phyloP scores from a whole-genome alignment of 2,113 vertebrate species.

The Ahaetulla prasina region DNA sequence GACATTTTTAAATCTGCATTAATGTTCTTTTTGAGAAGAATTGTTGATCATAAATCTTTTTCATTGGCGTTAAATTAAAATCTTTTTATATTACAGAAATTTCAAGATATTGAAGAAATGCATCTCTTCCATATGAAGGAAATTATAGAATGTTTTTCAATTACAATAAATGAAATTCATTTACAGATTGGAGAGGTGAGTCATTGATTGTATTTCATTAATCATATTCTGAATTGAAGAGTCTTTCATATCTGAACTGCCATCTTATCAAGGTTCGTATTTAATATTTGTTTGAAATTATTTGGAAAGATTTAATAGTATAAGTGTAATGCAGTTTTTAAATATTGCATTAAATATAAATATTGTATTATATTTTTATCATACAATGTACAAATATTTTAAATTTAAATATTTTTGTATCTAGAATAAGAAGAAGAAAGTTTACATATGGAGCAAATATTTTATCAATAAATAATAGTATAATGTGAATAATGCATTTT shows the following conservation, averaged over 20 bases:
- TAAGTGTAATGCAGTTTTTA: background rate
- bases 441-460: background rate
- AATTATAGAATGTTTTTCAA: conserved; percentile 87
- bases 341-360: background rate
- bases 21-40: background rate
- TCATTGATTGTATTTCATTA: conserved; percentile 18
- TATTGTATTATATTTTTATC: background rate
- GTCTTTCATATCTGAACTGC: background rate
- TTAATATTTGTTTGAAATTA: background rate
- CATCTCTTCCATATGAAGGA: conserved; percentile 93
- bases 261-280: background rate
- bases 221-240: background rate
- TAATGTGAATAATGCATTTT: background rate
- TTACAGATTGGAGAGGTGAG: conserved; percentile 91
- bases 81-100: conserved; percentile 78
- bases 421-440: background rate
- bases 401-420: background rate
- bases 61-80: conserved; percentile 35
- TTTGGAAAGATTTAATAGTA: background rate
- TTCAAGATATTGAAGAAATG: conserved; percentile 95
- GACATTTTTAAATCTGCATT: background rate
- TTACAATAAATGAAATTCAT: conserved; percentile 89
- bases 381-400: background rate
- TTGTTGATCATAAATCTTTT: background rate
- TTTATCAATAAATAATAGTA: background rate